Conservation (phyloP, 2,113 vertebrate species). For the Chinchilla lanigera region DNA sequence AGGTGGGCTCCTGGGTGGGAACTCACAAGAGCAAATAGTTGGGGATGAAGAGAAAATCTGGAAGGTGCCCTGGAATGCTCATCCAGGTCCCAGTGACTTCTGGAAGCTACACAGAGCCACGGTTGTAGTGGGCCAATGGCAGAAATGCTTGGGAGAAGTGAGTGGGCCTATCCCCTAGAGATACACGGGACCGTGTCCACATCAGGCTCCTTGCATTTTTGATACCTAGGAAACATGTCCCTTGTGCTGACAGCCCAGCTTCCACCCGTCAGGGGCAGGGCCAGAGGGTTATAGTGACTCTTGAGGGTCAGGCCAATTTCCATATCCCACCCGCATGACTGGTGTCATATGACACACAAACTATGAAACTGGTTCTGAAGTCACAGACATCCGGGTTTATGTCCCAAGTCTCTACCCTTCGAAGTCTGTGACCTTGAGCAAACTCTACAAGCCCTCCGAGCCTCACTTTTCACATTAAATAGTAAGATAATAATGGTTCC, state of each 20-base stretch:
- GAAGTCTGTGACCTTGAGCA: not conserved
- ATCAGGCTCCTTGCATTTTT: not conserved
- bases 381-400: not conserved
- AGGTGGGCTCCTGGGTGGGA: rapidly evolving
- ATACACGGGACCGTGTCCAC: not conserved
- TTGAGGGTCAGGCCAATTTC: rapidly evolving
- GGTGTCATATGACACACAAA: rapidly evolving
- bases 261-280: not conserved
- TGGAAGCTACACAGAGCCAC: not conserved
- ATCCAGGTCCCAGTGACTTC: not conserved
- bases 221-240: not conserved
- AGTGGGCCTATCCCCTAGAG: not conserved
- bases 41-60: not conserved
- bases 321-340: rapidly evolving
- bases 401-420: not conserved
- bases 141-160: not conserved
- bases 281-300: rapidly evolving
- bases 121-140: not conserved
- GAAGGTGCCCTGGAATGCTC: not conserved
- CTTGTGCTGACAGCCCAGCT: not conserved
- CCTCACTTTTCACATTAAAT: not conserved
- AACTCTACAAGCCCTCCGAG: not conserved
- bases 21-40: not conserved
- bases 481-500: not conserved
- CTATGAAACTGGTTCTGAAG: not conserved